These are phyloP conservation scores for Stenchaetothrips biformis DNA, from an alignment of 2,888 invertebrate genomes.

Conservation along the genomic window DNA sequence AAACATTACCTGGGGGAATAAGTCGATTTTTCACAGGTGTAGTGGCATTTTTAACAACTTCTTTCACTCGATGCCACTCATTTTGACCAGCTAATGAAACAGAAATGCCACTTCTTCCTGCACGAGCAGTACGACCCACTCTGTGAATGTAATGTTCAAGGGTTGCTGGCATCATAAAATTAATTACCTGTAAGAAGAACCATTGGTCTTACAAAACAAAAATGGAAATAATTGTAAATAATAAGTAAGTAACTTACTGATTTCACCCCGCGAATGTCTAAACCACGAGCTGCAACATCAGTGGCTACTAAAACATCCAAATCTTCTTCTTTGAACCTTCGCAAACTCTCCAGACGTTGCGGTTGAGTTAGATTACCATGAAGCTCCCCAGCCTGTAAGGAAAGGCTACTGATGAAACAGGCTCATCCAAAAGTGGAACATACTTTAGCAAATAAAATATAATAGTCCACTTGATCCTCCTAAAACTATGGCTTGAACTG, in stretches of 20 bases:
- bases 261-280: constrained; percentile 95
- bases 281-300: constrained; percentile 88
- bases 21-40: constrained; percentile 82
- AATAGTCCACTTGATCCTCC: not conserved
- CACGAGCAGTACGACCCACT: constrained; percentile 93
- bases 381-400: constrained; percentile 66
- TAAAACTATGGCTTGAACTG: constrained; percentile 4
- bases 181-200: constrained; percentile 59
- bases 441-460: constrained; percentile 3
- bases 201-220: not conserved
- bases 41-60: constrained; percentile 79
- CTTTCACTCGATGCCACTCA: constrained; percentile 86
- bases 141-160: constrained; percentile 94
- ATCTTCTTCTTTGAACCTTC: constrained; percentile 79
- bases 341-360: constrained; percentile 83
- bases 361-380: constrained; percentile 96
- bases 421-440: not conserved
- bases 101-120: constrained; percentile 87
- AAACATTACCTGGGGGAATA: constrained; percentile 60
- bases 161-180: constrained; percentile 92
- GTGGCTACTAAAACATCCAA: constrained; percentile 88
- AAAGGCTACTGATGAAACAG: constrained; percentile 12
- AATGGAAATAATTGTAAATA: not conserved
- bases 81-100: constrained; percentile 92
- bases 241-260: constrained; percentile 55